Percentiles rank a stretch among this genome's conserved stretches.
phyloP scores from a whole-genome alignment of 2,797 vertebrate species.

The Emys orbicularis region DNA sequence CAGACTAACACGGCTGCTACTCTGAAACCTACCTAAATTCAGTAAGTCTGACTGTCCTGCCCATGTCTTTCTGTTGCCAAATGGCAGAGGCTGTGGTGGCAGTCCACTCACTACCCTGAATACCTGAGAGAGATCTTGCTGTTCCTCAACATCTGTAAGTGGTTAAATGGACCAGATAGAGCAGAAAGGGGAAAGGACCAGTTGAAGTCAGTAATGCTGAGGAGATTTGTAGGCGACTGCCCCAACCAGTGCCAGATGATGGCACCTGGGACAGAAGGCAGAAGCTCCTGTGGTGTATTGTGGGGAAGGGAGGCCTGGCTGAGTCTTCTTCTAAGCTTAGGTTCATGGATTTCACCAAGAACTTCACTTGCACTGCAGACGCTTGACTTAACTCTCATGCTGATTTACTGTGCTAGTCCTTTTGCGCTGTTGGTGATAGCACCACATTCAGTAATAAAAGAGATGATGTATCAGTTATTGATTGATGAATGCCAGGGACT shows the following conservation, averaged over 20 bases:
- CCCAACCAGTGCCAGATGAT: background rate
- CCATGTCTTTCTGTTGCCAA: background rate
- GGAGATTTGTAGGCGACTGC: too few relatives aligned
- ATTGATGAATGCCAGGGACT: slow-evolving; percentile 23
- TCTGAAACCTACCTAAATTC: too few relatives aligned
- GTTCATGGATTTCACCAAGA: background rate
- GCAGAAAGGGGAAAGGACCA: background rate
- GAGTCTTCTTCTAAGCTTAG: background rate
- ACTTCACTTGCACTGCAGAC: slow-evolving; percentile 2
- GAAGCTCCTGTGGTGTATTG: too few relatives aligned
- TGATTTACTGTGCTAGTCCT: slow-evolving; percentile 7
- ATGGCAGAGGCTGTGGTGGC: background rate
- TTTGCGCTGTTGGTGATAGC: background rate
- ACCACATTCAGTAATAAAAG: background rate
- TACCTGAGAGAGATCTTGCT: background rate
- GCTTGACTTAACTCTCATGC: background rate
- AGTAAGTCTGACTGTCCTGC: background rate
- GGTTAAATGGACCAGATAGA: background rate
- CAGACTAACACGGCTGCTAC: too few relatives aligned
- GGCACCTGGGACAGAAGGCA: background rate
- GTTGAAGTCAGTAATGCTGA: background rate
- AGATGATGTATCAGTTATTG: slow-evolving; percentile 5
- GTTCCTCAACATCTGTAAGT: background rate
- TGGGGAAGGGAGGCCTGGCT: background rate
- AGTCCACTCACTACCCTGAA: background rate